Evolutionary conservation across 2,888 invertebrate genomes (phyloP), one percentile per base, ranked within the genome.

Genomic region (Andrena minutula): DNA sequence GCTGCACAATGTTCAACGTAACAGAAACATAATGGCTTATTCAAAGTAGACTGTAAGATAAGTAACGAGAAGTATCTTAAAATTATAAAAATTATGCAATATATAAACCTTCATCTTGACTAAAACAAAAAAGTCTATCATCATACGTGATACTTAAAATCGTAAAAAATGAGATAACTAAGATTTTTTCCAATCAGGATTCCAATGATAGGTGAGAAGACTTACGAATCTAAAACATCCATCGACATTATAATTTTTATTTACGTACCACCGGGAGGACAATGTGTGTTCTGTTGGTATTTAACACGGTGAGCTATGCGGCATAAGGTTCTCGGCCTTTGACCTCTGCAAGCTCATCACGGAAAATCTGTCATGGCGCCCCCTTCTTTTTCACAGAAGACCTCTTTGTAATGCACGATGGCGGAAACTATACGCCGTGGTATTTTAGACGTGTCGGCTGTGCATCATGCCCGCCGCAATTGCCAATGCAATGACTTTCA

Each of bases 381-480:
- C 61, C 72, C 70, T 79, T 61, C 75, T 82, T 84, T 88, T 84
- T 68, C 83, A 81, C 73, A 83, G 83, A 86, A 87, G 83, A 76
- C 75, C 88, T 89, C 79, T 82, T 89, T 89, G 81, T 86, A 77
- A 88, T 89, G 82, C 88, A 81, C 82, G 83, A 83, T 80, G 85
- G 86, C 77, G 89, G 79, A 84, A 86, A 87, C 79, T 70, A 85
- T 79, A 88, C 85, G 85, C 86, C 71, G 75, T 82, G 86, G 88
- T 79, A 89, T 89, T 89, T 86, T 86, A 83, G 81, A 79, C 84
- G 76, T 58, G 81, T 72, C 73, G 78, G 60, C 60, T 51, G 66
- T 66, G 70, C 70, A 65, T 70, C 74, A 66, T 71, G 76, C 75
- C 68, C 64, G 68, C 69, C 49, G 56, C 75, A 72, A 72, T 76